Conservation (phyloP, 2,113 vertebrate species). For the Tupaia chinensis region DNA sequence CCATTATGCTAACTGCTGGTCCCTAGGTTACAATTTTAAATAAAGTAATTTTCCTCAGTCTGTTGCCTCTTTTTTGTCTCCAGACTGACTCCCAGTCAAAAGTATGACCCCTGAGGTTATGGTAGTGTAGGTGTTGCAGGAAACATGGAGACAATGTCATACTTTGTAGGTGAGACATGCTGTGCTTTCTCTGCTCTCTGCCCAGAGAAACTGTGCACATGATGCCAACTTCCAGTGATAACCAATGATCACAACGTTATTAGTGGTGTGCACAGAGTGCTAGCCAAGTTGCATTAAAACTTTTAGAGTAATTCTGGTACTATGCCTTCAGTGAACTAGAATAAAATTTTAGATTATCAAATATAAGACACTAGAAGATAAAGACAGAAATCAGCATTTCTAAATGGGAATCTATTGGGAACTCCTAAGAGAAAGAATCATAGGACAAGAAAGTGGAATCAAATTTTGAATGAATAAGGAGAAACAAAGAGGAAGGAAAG, state of each 20-base stretch:
- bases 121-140: rapidly evolving
- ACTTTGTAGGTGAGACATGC: rapidly evolving
- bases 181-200: neutral
- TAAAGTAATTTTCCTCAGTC: neutral
- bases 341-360: constrained; percentile 5
- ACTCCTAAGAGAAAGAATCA: neutral
- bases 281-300: neutral
- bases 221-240: neutral
- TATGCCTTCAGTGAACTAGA: neutral
- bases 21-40: neutral
- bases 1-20: too few species aligned
- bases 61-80: neutral
- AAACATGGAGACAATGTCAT: rapidly evolving
- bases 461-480: neutral
- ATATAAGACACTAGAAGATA: neutral
- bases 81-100: neutral
- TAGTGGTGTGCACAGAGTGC: too few species aligned
- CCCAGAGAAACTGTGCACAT: neutral
- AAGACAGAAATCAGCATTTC: constrained; percentile 7
- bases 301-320: neutral
- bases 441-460: neutral
- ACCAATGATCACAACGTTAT: neutral
- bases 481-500: neutral
- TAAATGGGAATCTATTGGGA: neutral
- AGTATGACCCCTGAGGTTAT: neutral